Percentiles rank a stretch among this genome's conserved stretches.
Conservation (phyloP, 2,113 vertebrate species). For the Ageneiosus marmoratus region DNA sequence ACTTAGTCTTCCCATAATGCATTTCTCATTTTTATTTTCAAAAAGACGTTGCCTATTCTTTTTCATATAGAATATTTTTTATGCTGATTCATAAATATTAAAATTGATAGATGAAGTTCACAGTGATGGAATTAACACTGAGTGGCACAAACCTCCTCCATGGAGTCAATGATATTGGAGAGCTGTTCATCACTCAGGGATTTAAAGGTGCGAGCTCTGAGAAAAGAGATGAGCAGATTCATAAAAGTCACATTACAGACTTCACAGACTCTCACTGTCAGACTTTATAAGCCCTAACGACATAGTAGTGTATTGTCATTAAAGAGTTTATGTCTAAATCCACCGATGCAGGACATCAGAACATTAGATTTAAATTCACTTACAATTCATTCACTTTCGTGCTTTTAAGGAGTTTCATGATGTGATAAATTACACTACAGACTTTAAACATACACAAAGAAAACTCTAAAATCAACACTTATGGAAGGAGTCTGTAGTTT, state of each 20-base stretch:
- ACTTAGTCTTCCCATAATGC: neutral
- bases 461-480: neutral
- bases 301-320: neutral
- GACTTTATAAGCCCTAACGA: neutral
- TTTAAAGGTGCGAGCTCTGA: slow-evolving; percentile 74
- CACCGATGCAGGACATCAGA: neutral
- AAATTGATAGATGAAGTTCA: neutral
- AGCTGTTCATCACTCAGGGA: slow-evolving; percentile 73
- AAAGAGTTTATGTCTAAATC: neutral
- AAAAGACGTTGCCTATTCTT: neutral
- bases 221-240: neutral
- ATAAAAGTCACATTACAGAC: neutral
- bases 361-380: neutral
- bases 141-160: slow-evolving; percentile 76
- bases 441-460: neutral
- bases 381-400: neutral
- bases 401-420: neutral
- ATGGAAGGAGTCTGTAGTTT: neutral
- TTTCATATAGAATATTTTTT: neutral
- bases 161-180: slow-evolving; percentile 78
- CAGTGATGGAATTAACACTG: neutral
- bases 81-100: neutral
- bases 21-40: neutral
- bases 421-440: neutral
- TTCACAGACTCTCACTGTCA: neutral